A percentile compares a stretch with the other conserved stretches of the same genome.
Evolutionary conservation across 92 coral and sea anemone genomes (phyloP).

Genomic region (Palythoa caribaeorum): DNA sequence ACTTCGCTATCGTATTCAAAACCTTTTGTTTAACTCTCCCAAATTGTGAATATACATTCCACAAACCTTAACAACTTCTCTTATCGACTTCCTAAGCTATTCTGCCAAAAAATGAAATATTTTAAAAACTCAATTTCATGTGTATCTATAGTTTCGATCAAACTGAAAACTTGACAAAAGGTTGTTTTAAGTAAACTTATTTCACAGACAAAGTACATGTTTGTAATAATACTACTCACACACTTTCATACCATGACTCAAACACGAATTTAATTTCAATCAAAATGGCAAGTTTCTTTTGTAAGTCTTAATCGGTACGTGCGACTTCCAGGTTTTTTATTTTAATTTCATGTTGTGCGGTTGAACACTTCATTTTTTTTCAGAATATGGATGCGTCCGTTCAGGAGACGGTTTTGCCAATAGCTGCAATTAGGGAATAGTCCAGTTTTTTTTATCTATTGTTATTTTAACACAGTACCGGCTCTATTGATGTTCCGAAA

Average conservation of each 20-base stretch:
- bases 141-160: not conserved
- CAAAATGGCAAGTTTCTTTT: not conserved
- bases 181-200: not conserved
- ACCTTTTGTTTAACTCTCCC: not conserved
- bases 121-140: not conserved
- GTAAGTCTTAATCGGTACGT: not conserved
- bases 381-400: not conserved
- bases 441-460: conserved; percentile 16
- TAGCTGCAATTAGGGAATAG: conserved; percentile 19
- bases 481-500: conserved; percentile 45
- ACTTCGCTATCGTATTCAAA: not conserved
- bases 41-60: conserved; percentile 29
- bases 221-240: too few species aligned
- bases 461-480: conserved; percentile 40
- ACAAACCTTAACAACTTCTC: conserved; percentile 28
- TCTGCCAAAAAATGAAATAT: not conserved
- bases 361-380: not conserved
- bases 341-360: not conserved
- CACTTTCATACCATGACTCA: not conserved
- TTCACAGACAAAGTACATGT: not conserved
- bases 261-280: not conserved
- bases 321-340: not conserved
- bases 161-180: not conserved
- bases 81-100: conserved; percentile 28
- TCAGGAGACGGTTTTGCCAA: not conserved